Base-by-base conservation (phyloP, 2,797 vertebrate species). In the Philypnodon macrostomus region DNA sequence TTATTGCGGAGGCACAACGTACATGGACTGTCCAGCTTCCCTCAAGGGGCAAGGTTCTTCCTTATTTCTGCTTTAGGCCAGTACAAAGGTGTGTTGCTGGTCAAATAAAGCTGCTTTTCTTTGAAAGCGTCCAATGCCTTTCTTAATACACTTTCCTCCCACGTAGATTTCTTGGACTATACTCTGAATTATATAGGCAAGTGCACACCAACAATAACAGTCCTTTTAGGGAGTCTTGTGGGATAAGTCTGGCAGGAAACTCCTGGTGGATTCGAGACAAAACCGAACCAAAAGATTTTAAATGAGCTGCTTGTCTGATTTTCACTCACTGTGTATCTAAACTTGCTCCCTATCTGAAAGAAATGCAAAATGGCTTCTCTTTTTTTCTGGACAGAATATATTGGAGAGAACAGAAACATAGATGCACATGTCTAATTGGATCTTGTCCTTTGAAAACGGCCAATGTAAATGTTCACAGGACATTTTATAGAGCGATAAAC, bases 251-350 rank as follows among this genome's bases (percentile, higher is more conserved):
- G 41, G 40, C 53, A 62, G 55, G 50, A 14, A 71, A 61, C 31
- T 77, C 68, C 44, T 48, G 24, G 52, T 69, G 71, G 71, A 84
- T 70, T 55, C 60, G 29, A 69, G 57, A 75, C 70, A 72, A 77
- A 81, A 73, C 58, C 52, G 35, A 55, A 65, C 47, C 39, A 61
- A 70, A 67, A 71, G 67, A 77, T 85, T 77, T 70, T 57, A 67
- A 55, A 72, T 67, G 19, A 70, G 70, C 61, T 55, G 51, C 35
- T 58, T 62, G 47, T 63, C 56, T 56, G 37, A 56, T 70, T 64
- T 72, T 70, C 29, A 53, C 26, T 74, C 60, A 70, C 15, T 48
- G 17, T 53, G 45, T 56, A 53, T 63, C 61, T 69, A 56, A 58
- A 53, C 60, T 66, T 70, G 56, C 70, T 76, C 47, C 56, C 59